These are phyloP conservation scores for Lagopus leucura DNA, from an alignment of 2,113 vertebrate species.

Conservation along the genomic window DNA sequence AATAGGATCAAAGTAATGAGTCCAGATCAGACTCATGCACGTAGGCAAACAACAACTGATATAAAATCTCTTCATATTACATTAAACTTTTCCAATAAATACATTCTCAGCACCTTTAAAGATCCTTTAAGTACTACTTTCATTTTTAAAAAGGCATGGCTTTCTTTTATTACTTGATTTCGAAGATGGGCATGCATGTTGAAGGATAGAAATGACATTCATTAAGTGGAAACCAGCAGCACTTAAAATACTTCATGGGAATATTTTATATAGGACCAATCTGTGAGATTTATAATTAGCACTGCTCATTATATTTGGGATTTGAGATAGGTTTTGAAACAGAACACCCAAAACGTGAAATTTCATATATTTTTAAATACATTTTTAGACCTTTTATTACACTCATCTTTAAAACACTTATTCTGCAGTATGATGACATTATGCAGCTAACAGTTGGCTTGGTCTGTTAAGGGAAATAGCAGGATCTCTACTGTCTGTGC, in stretches of 20 bases:
- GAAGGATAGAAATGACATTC: slow-evolving; percentile 29
- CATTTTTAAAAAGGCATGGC: slow-evolving; percentile 41
- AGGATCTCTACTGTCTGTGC: neutral
- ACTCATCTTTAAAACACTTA: slow-evolving; percentile 29
- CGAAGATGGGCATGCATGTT: slow-evolving; percentile 27
- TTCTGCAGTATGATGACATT: neutral
- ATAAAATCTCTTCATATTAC: slow-evolving; percentile 18
- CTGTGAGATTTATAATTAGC: neutral
- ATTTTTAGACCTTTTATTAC: slow-evolving; percentile 48
- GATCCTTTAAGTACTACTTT: neutral
- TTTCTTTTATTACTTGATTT: slow-evolving; percentile 60
- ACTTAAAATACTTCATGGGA: slow-evolving; percentile 20
- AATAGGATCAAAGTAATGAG: slow-evolving; percentile 66
- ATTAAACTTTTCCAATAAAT: neutral
- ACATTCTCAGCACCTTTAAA: neutral
- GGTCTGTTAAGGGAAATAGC: neutral
- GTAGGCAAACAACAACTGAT: slow-evolving; percentile 56
- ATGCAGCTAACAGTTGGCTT: neutral
- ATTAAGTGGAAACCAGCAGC: slow-evolving; percentile 39
- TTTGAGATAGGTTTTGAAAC: neutral
- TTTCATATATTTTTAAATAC: slow-evolving; percentile 34
- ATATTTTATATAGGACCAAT: slow-evolving; percentile 15
- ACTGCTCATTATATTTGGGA: neutral
- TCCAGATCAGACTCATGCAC: slow-evolving; percentile 69
- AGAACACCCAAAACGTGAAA: neutral